phyloP scores from a whole-genome alignment of 1,140 invertebrate genomes.

The Asbolus verrucosus region DNA sequence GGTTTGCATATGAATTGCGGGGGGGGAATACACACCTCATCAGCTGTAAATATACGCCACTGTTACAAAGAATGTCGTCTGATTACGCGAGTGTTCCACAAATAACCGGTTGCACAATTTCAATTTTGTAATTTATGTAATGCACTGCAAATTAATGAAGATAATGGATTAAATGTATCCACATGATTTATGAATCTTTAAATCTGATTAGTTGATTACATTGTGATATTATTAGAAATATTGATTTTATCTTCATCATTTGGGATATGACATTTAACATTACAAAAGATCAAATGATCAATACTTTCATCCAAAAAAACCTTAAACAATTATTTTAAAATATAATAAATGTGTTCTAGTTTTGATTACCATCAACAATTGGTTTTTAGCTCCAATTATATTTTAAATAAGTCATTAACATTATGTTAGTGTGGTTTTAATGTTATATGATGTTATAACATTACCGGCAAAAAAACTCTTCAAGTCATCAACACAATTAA shows the following conservation, averaged over 20 bases:
- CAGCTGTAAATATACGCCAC: slow-evolving; percentile 15
- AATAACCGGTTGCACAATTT: background rate
- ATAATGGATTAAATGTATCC: slow-evolving; percentile 4
- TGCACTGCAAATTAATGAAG: background rate
- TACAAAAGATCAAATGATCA: too few species aligned
- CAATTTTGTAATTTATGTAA: slow-evolving; percentile 27
- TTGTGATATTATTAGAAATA: background rate
- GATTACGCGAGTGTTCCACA: background rate
- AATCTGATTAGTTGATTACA: slow-evolving; percentile 14
- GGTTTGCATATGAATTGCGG: slow-evolving; percentile 56
- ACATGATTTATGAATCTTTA: slow-evolving; percentile 9
- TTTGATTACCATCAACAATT: too few species aligned
- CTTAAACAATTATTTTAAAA: too few species aligned
- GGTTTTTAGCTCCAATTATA: too few species aligned
- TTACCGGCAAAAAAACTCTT: too few species aligned
- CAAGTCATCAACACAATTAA: too few species aligned
- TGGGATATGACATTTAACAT: too few species aligned
- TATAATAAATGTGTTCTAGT: too few species aligned
- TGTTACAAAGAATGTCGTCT: slow-evolving; percentile 16
- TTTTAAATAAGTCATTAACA: too few species aligned
- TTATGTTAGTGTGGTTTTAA: too few species aligned
- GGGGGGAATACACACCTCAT: slow-evolving; percentile 50
- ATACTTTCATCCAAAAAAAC: too few species aligned
- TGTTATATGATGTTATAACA: too few species aligned
- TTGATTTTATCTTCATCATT: background rate